A percentile compares a stretch with the other conserved stretches of the same genome.
Conservation (phyloP, 2,888 invertebrate species). For the Drosophila borborema region DNA sequence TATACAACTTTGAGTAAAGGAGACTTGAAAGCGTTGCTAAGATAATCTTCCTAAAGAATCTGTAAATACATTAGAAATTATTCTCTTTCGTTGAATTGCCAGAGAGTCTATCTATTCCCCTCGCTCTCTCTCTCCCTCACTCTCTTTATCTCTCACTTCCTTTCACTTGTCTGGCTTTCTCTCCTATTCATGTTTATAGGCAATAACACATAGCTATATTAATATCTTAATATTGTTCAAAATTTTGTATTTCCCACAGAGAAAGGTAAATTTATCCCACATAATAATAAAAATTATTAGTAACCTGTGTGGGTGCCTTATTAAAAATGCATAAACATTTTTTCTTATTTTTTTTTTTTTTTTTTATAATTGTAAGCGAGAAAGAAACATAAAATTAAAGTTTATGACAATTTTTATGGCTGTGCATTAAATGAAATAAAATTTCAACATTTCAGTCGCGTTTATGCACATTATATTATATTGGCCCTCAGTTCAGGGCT, state of each 20-base stretch:
- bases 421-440: constrained; percentile 36
- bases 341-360: not conserved
- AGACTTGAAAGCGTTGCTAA: too few relatives aligned
- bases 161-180: not conserved
- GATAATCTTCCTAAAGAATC: too few relatives aligned
- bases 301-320: constrained; percentile 28
- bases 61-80: too few relatives aligned
- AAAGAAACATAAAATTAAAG: constrained; percentile 45
- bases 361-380: constrained; percentile 29
- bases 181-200: not conserved
- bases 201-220: not conserved
- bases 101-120: not conserved
- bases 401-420: constrained; percentile 57
- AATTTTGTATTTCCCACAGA: constrained; percentile 28
- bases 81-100: too few relatives aligned
- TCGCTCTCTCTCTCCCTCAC: not conserved
- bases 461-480: constrained; percentile 13
- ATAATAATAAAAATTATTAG: constrained; percentile 26
- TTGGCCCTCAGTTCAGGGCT: constrained; percentile 9
- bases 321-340: constrained; percentile 52
- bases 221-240: constrained; percentile 9
- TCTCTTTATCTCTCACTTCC: not conserved
- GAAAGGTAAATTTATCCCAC: constrained; percentile 10
- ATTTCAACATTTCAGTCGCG: constrained; percentile 35
- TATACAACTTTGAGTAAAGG: not conserved